phyloP scores from a whole-genome alignment of 2,888 invertebrate genomes.

The Caenorhabditis uteleia region DNA sequence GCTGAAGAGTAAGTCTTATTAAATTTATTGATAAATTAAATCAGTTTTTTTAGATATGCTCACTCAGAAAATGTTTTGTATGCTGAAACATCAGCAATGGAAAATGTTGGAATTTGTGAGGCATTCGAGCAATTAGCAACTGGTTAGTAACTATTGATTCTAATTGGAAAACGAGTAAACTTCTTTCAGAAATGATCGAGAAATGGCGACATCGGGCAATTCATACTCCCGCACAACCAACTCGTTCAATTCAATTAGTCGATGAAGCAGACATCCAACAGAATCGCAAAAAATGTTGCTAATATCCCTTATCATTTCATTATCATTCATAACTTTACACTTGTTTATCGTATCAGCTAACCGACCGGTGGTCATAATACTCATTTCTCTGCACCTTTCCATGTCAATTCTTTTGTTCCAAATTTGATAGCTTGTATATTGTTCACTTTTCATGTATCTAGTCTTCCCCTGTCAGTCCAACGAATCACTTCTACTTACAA shows the following conservation, averaged over 20 bases:
- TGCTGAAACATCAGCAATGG: constrained; percentile 73
- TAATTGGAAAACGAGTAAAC: neutral
- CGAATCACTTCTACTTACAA: too few species aligned
- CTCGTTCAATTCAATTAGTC: constrained; percentile 27
- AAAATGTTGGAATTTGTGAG: constrained; percentile 63
- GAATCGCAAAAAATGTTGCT: constrained; percentile 16
- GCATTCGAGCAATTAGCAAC: constrained; percentile 34
- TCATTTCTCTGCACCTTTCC: too few species aligned
- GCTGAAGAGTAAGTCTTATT: too few species aligned
- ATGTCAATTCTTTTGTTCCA: too few species aligned
- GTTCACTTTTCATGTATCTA: too few species aligned
- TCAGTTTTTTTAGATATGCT: too few species aligned
- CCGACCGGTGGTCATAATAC: too few species aligned
- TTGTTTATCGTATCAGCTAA: too few species aligned
- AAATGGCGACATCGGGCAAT: constrained; percentile 4
- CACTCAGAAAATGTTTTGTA: constrained; percentile 72
- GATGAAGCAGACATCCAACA: constrained; percentile 19
- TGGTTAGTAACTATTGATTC: constrained; percentile 18
- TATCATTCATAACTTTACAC: neutral
- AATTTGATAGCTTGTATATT: too few species aligned
- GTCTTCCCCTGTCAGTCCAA: too few species aligned
- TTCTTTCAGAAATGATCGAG: constrained; percentile 31
- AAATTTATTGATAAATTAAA: too few species aligned
- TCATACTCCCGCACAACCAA: constrained; percentile 3
- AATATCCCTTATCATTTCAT: neutral